phyloP scores from a whole-genome alignment of 2,888 invertebrate species.

The Schrankia costaestrigalis region DNA sequence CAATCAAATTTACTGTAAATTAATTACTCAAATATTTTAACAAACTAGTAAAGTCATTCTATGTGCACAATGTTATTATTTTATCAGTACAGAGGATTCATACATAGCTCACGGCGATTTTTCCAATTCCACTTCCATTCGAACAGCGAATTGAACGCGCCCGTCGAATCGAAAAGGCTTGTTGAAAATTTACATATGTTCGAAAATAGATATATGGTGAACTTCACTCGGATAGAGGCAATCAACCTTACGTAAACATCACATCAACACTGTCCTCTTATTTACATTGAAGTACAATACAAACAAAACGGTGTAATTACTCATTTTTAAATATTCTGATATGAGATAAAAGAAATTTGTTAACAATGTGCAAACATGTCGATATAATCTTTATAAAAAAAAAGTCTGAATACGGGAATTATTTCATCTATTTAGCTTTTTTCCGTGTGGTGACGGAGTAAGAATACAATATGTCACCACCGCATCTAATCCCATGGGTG shows the following conservation, averaged over 20 bases:
- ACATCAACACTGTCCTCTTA: constrained; percentile 42
- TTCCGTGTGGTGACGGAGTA: too few relatives aligned
- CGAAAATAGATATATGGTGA: constrained; percentile 52
- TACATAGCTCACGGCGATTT: constrained; percentile 55
- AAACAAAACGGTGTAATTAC: constrained; percentile 46
- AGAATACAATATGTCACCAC: too few relatives aligned
- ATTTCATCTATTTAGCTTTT: too few relatives aligned
- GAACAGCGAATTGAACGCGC: constrained; percentile 66
- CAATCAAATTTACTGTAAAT: too few relatives aligned
- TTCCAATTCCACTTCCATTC: constrained; percentile 68
- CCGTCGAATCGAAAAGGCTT: constrained; percentile 70
- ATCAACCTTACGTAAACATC: constrained; percentile 65
- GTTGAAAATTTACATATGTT: constrained; percentile 74
- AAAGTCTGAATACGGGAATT: too few relatives aligned
- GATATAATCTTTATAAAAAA: too few relatives aligned
- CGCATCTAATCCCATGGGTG: too few relatives aligned
- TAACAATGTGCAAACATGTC: too few relatives aligned
- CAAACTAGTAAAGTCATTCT: constrained; percentile 2
- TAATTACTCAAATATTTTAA: too few relatives aligned
- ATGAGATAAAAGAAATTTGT: too few relatives aligned
- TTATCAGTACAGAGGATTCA: constrained; percentile 28
- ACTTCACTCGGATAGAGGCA: constrained; percentile 52
- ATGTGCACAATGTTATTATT: constrained; percentile 20
- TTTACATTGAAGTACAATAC: constrained; percentile 53
- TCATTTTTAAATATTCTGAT: too few relatives aligned